Conservation (phyloP, 2,888 invertebrate species). For the Thera britannica region DNA sequence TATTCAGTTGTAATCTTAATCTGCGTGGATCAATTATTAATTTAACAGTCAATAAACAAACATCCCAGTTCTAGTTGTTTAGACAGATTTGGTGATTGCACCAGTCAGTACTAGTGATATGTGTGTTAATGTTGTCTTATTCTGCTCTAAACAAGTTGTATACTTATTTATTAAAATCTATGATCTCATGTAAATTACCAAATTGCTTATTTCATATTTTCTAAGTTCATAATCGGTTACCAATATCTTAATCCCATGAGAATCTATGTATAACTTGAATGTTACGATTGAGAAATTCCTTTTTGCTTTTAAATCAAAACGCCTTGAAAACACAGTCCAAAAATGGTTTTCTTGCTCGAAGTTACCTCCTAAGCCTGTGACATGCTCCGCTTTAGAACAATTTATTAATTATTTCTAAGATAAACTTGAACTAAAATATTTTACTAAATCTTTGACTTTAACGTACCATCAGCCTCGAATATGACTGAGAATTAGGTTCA, state of each 20-base stretch:
- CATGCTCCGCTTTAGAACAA: conserved; percentile 1
- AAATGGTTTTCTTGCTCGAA: background rate
- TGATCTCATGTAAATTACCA: conserved; percentile 77
- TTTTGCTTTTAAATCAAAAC: background rate
- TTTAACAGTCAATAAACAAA: background rate
- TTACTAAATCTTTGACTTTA: conserved; percentile 35
- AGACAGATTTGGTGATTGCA: conserved; percentile 18
- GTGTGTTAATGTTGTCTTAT: conserved; percentile 3
- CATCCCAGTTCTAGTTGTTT: conserved; percentile 10
- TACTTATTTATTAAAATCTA: conserved; percentile 51
- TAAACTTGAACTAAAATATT: conserved; percentile 31
- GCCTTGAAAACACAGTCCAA: background rate
- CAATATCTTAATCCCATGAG: conserved; percentile 44
- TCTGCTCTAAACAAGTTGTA: conserved; percentile 41
- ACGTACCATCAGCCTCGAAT: conserved; percentile 66
- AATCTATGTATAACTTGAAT: conserved; percentile 12
- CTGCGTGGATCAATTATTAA: background rate
- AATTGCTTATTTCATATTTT: conserved; percentile 60
- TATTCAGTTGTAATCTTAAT: background rate
- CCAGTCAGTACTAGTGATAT: background rate
- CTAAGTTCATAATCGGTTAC: conserved; percentile 62
- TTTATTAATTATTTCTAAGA: conserved; percentile 37
- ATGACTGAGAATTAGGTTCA: conserved; percentile 83
- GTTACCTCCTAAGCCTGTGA: conserved; percentile 7
- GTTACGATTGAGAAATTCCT: background rate